Evolutionary conservation across 2,888 invertebrate genomes (phyloP).

Genomic region (Micoletzkya japonica): DNA sequence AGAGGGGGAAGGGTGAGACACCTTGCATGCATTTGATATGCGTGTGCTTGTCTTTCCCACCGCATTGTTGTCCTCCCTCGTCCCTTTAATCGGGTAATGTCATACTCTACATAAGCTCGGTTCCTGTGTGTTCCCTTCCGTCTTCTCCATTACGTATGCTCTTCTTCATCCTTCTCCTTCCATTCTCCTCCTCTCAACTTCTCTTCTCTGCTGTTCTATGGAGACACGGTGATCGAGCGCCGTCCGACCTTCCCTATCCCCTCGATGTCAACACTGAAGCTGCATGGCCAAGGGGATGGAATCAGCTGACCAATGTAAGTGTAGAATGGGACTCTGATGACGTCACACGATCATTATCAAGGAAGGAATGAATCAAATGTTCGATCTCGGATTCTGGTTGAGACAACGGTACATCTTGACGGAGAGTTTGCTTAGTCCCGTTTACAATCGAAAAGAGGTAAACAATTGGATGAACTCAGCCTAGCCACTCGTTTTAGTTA

Average conservation of each 20-base stretch:
- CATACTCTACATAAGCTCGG: too few relatives aligned
- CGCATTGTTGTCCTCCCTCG: too few relatives aligned
- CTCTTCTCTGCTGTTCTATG: conserved; percentile 70
- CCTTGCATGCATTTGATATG: too few relatives aligned
- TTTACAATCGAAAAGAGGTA: conserved; percentile 31
- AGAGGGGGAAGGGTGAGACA: too few relatives aligned
- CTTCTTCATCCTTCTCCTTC: neutral
- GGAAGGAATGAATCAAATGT: conserved; percentile 44
- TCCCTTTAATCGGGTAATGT: too few relatives aligned
- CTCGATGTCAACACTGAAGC: conserved; percentile 44
- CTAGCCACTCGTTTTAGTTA: conserved; percentile 35
- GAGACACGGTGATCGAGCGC: conserved; percentile 90
- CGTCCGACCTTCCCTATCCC: conserved; percentile 64
- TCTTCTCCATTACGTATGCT: too few relatives aligned
- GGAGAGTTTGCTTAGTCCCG: neutral
- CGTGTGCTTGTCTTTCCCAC: too few relatives aligned
- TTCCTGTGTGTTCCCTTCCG: too few relatives aligned
- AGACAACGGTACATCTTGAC: conserved; percentile 35
- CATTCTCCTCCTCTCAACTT: conserved; percentile 13
- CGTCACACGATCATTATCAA: conserved; percentile 37
- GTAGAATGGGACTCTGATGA: too few relatives aligned
- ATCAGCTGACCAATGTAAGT: conserved; percentile 53
- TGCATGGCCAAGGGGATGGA: conserved; percentile 55
- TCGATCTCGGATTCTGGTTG: conserved; percentile 39
- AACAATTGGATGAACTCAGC: neutral